These are phyloP conservation scores for Pheosia gnoma DNA, from an alignment of 2,888 invertebrate species.

Conservation along the genomic window DNA sequence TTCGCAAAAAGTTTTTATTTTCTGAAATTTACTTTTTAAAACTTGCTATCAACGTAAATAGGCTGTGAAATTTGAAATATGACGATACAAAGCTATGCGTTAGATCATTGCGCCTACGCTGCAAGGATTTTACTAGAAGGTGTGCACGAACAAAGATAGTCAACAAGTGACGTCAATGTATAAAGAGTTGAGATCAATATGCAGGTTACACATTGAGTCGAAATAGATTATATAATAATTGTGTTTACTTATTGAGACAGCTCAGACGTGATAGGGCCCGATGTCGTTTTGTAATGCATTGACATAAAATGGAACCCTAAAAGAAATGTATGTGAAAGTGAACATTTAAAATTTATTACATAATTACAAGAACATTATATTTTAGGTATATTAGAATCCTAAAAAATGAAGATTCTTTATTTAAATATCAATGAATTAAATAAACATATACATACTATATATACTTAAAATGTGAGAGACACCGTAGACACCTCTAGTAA, in stretches of 20 bases:
- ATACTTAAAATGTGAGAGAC: neutral
- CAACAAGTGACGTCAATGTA: conserved; percentile 3
- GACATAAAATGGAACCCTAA: conserved; percentile 13
- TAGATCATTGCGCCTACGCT: neutral
- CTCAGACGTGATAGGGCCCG: conserved; percentile 29
- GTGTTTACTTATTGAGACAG: conserved; percentile 18
- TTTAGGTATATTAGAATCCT: too few species aligned
- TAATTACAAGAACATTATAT: too few species aligned
- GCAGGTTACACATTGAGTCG: conserved; percentile 8
- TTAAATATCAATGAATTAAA: too few species aligned
- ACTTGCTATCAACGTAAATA: too few species aligned
- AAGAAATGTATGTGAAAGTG: too few species aligned
- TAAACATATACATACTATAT: too few species aligned
- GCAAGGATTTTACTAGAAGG: neutral
- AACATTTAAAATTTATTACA: too few species aligned
- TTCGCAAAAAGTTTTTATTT: too few species aligned
- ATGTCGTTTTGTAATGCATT: conserved; percentile 19
- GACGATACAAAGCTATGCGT: neutral
- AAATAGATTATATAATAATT: conserved; percentile 19
- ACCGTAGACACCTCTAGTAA: too few species aligned
- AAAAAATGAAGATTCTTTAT: too few species aligned
- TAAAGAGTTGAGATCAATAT: conserved; percentile 10
- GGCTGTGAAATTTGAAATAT: too few species aligned
- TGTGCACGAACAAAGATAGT: neutral
- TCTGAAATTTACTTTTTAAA: too few species aligned